These are phyloP conservation scores for Ceratosolen solmsi DNA, from an alignment of 1,140 invertebrate species.

Conservation along the genomic window DNA sequence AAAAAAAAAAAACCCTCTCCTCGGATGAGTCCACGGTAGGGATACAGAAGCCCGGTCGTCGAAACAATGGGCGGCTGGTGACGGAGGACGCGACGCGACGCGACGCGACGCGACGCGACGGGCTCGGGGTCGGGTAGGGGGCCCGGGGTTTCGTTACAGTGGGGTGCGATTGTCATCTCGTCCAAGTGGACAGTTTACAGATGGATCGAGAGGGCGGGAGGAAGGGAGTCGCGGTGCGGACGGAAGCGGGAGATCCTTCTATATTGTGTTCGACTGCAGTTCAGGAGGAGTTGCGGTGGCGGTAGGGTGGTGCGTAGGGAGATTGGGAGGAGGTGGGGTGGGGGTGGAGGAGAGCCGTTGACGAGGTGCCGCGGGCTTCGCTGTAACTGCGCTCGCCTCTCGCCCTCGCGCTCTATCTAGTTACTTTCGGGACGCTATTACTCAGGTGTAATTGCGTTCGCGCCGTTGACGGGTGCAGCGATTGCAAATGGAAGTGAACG, in stretches of 20 bases:
- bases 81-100: too few relatives aligned
- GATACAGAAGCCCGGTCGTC: not conserved
- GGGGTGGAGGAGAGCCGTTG: too few relatives aligned
- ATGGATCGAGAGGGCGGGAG: slow-evolving; percentile 21
- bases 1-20: too few relatives aligned
- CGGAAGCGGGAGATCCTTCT: not conserved
- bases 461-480: slow-evolving; percentile 7
- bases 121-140: too few relatives aligned
- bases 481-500: not conserved
- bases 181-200: slow-evolving; percentile 44
- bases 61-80: slow-evolving; percentile 24
- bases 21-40: slow-evolving; percentile 1
- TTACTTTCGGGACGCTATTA: slow-evolving; percentile 45
- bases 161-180: slow-evolving; percentile 27
- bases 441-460: slow-evolving; percentile 49
- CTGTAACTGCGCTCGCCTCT: not conserved
- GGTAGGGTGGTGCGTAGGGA: too few relatives aligned
- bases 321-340: too few relatives aligned
- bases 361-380: not conserved
- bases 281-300: not conserved
- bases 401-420: not conserved
- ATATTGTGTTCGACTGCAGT: slow-evolving; percentile 4
- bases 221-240: not conserved
- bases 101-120: too few relatives aligned
- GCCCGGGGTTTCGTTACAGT: slow-evolving; percentile 5